A percentile compares a stretch with the other conserved stretches of the same genome.
phyloP scores from a whole-genome alignment of 30 jellyfish, hydroid and myxozoan genomes.

The Aurelia sp. region DNA sequence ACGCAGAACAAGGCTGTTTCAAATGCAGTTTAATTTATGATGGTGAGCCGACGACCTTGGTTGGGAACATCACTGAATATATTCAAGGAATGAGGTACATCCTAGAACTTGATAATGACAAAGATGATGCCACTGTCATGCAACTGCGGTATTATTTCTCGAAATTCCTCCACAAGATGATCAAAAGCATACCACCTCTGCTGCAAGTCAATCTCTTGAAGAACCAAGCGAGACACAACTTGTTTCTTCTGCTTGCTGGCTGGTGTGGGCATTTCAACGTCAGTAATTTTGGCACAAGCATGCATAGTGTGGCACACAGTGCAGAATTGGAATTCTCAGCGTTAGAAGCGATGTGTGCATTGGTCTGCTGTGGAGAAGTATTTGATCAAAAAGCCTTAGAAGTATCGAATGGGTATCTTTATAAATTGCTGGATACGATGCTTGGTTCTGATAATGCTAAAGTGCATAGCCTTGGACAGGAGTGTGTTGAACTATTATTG shows the following conservation, averaged over 20 bases:
- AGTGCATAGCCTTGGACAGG: conserved; percentile 93
- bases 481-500: conserved; percentile 92
- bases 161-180: conserved; percentile 91
- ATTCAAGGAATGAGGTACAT: conserved; percentile 85
- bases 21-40: conserved; percentile 78
- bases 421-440: conserved; percentile 94
- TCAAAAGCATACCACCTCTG: conserved; percentile 89
- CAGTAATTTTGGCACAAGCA: conserved; percentile 86
- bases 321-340: conserved; percentile 97
- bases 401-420: conserved; percentile 96
- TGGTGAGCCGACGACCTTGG: conserved; percentile 71
- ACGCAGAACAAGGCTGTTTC: conserved; percentile 97
- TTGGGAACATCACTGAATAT: conserved; percentile 80
- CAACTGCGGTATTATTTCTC: conserved; percentile 89
- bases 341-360: conserved; percentile 98
- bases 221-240: conserved; percentile 92
- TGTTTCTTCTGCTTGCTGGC: conserved; percentile 93
- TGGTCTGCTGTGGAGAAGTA: conserved; percentile 98
- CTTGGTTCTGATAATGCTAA: conserved; percentile 86
- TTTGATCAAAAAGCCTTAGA: conserved; percentile 96
- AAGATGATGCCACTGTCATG: conserved; percentile 83
- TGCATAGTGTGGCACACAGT: conserved; percentile 76
- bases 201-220: conserved; percentile 83
- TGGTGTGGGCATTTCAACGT: conserved; percentile 99
- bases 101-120: conserved; percentile 88